Percentiles rank a stretch among this genome's conserved stretches.
phyloP scores from a whole-genome alignment of 2,113 vertebrate genomes.

The Hippoglossus stenolepis region DNA sequence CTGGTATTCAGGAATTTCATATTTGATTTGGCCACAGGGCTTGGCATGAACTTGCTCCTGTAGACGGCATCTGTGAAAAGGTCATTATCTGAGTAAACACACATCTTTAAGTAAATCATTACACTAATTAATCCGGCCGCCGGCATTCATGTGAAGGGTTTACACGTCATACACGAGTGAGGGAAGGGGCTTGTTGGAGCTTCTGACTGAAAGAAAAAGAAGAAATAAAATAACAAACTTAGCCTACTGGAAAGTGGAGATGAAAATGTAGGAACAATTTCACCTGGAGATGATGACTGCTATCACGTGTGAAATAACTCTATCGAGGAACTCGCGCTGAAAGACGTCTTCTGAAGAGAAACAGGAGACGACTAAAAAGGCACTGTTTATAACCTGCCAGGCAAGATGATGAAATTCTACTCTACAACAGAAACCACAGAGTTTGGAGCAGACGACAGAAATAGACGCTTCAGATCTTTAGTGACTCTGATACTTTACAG shows the following conservation, averaged over 20 bases:
- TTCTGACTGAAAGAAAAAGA: background rate
- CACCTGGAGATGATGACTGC: slow-evolving; percentile 25
- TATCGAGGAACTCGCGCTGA: slow-evolving; percentile 27
- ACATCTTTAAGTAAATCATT: background rate
- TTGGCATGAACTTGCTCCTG: too few species aligned
- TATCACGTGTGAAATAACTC: slow-evolving; percentile 27
- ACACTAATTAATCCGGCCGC: background rate
- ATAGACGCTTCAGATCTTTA: slow-evolving; percentile 4
- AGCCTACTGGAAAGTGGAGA: background rate
- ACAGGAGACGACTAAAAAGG: slow-evolving; percentile 25
- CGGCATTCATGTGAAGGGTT: background rate
- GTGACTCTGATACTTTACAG: background rate
- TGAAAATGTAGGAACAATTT: slow-evolving; percentile 16
- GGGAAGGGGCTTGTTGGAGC: background rate
- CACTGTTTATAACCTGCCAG: slow-evolving; percentile 28
- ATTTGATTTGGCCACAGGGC: too few species aligned
- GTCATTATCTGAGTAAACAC: background rate
- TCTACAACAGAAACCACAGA: background rate
- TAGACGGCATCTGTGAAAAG: background rate
- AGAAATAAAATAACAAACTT: too few species aligned
- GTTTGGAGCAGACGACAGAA: background rate
- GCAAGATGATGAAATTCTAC: slow-evolving; percentile 27
- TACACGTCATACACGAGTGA: background rate
- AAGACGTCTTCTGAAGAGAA: slow-evolving; percentile 21
- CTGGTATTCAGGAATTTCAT: too few species aligned